phyloP scores from a whole-genome alignment of 2,888 invertebrate genomes.

The Pollenia labialis region DNA sequence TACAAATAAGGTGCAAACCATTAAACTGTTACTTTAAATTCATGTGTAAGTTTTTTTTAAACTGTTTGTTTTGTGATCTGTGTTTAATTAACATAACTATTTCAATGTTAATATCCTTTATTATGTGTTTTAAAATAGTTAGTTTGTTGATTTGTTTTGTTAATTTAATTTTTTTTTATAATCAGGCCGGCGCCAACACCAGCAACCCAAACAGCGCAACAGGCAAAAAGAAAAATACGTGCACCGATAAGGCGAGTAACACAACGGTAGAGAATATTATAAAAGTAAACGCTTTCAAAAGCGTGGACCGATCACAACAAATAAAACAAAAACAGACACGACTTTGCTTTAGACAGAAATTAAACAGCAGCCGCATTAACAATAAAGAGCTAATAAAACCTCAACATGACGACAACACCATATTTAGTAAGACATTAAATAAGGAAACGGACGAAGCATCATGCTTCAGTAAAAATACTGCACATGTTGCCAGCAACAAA shows the following conservation, averaged over 20 bases:
- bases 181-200: slow-evolving; percentile 80
- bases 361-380: slow-evolving; percentile 54
- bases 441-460: slow-evolving; percentile 42
- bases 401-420: slow-evolving; percentile 52
- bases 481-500: slow-evolving; percentile 67
- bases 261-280: slow-evolving; percentile 82
- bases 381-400: slow-evolving; percentile 52
- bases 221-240: slow-evolving; percentile 82
- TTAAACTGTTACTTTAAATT: slow-evolving; percentile 5
- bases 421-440: slow-evolving; percentile 56
- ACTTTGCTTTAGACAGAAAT: slow-evolving; percentile 65
- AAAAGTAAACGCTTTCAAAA: slow-evolving; percentile 75
- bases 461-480: slow-evolving; percentile 28
- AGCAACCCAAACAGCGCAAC: slow-evolving; percentile 77
- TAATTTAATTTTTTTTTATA: slow-evolving; percentile 32
- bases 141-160: slow-evolving; percentile 27
- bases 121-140: slow-evolving; percentile 25
- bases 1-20: too few species aligned
- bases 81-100: slow-evolving; percentile 6
- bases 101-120: slow-evolving; percentile 43
- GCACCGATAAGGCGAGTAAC: slow-evolving; percentile 80
- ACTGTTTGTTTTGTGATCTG: slow-evolving; percentile 56
- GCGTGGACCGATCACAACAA: slow-evolving; percentile 74
- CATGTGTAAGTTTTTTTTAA: not conserved
- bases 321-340: slow-evolving; percentile 65